phyloP scores from a whole-genome alignment of 2,113 vertebrate species.

The Campylorhamphus procurvoides region DNA sequence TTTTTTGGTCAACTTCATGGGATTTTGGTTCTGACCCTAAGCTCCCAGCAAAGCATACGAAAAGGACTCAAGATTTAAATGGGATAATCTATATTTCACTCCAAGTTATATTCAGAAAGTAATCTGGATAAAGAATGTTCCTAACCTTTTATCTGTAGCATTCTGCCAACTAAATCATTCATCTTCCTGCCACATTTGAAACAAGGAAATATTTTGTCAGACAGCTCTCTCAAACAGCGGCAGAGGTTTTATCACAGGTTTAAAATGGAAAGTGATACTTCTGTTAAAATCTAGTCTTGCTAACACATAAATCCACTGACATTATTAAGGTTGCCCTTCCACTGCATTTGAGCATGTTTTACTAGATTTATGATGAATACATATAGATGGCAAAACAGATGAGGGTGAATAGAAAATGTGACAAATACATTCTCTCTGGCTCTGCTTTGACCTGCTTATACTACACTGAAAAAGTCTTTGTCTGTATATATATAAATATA shows the following conservation, averaged over 20 bases:
- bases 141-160: constrained; percentile 2
- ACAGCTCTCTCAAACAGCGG: not conserved
- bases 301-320: constrained; percentile 27
- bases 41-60: not conserved
- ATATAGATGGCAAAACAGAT: constrained; percentile 38
- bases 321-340: constrained; percentile 35
- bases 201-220: constrained; percentile 47
- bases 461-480: not conserved
- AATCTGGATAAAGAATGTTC: not conserved
- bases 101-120: not conserved
- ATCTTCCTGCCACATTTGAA: not conserved
- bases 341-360: not conserved
- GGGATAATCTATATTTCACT: not conserved
- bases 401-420: constrained; percentile 1
- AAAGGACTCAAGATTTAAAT: not conserved
- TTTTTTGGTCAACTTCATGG: not conserved
- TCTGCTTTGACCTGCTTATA: not conserved
- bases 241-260: constrained; percentile 35
- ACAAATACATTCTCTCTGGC: constrained; percentile 9
- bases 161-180: constrained; percentile 2
- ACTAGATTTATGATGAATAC: constrained; percentile 45
- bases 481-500: not conserved
- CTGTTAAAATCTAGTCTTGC: not conserved
- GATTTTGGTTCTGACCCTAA: not conserved
- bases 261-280: constrained; percentile 17